Conservation (phyloP, 2,888 invertebrate genomes). For the Nasonia oneida region DNA sequence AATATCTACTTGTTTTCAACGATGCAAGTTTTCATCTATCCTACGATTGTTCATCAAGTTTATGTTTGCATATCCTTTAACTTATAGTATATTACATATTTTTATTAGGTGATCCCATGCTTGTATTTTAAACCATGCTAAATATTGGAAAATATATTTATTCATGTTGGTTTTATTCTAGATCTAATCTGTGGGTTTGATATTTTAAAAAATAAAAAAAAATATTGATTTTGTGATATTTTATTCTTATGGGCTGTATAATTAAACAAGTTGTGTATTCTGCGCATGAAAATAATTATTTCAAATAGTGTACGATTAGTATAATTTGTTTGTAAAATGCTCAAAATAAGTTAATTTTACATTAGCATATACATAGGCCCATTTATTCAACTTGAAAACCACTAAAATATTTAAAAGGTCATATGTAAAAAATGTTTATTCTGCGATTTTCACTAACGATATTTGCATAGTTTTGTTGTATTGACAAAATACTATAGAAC, state of each 20-base stretch:
- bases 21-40: constrained; percentile 52
- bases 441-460: background rate
- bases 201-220: constrained; percentile 14
- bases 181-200: background rate
- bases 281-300: background rate
- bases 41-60: constrained; percentile 59
- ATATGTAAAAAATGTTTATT: background rate
- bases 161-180: constrained; percentile 13
- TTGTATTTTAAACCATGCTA: constrained; percentile 24
- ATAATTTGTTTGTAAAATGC: background rate
- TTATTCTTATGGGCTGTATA: background rate
- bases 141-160: constrained; percentile 34
- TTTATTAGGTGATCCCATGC: constrained; percentile 33
- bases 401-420: background rate
- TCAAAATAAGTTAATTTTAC: background rate
- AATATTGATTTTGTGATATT: background rate
- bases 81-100: constrained; percentile 52
- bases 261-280: background rate
- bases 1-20: constrained; percentile 71
- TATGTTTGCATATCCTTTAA: constrained; percentile 41
- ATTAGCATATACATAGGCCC: background rate
- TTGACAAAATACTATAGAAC: constrained; percentile 13
- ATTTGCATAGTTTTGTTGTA: background rate
- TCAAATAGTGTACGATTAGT: background rate
- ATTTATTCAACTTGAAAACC: background rate